Conservation (phyloP, 2,113 vertebrate genomes). For the Micronycteris hirsuta region DNA sequence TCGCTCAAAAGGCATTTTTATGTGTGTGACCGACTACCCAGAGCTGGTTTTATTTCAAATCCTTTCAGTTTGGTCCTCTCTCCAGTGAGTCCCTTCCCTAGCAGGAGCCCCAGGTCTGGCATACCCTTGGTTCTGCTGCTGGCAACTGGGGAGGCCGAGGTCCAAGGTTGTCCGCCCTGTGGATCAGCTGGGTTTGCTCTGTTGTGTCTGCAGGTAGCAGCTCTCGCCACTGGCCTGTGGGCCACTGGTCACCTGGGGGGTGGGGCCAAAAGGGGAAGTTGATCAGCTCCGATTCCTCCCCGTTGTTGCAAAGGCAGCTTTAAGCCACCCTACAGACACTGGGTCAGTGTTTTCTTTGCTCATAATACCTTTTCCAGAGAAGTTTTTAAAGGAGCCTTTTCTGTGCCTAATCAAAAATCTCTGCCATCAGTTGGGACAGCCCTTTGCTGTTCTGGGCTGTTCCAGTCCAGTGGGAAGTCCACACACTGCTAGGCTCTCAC, state of each 20-base stretch:
- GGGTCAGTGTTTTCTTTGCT: slow-evolving; percentile 17
- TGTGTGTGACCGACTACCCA: background rate
- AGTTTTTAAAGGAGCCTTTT: background rate
- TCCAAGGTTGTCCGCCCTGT: background rate
- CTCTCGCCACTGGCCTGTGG: background rate
- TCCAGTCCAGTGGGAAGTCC: background rate
- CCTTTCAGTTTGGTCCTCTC: background rate
- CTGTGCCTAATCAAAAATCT: background rate
- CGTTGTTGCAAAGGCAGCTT: background rate
- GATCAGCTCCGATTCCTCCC: background rate
- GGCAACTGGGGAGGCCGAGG: background rate
- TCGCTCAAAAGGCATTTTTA: background rate
- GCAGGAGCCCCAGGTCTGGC: background rate
- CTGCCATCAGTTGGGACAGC: background rate
- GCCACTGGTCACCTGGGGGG: background rate
- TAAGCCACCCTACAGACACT: background rate
- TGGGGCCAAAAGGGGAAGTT: background rate
- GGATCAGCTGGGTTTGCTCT: background rate
- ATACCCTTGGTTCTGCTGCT: accelerated
- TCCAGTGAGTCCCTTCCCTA: background rate
- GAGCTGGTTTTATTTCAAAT: background rate
- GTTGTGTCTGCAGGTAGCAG: background rate
- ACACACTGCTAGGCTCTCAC: too few relatives aligned
- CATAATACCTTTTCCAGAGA: slow-evolving; percentile 19
- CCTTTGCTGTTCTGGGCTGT: background rate